Evolutionary conservation across 2,113 vertebrate species (phyloP).

Genomic region (Corythornis cristatus): DNA sequence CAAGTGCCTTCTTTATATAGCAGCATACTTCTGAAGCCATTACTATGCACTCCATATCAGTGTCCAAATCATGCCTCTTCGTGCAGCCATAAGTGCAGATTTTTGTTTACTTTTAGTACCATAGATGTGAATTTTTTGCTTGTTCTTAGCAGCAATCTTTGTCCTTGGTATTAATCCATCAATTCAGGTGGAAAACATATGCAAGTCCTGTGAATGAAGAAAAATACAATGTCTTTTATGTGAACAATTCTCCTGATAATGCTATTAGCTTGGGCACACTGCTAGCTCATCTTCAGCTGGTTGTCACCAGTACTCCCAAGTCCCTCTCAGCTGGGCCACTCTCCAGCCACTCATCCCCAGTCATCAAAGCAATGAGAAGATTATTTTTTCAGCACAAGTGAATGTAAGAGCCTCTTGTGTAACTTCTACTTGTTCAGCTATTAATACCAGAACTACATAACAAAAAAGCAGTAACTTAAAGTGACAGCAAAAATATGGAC

Average conservation of each 20-base stretch:
- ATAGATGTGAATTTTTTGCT: neutral
- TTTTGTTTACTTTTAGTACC: neutral
- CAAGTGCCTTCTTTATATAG: neutral
- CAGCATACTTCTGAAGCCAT: neutral
- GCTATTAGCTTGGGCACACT: neutral
- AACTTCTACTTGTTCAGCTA: neutral
- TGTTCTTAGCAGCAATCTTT: neutral
- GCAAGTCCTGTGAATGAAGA: neutral
- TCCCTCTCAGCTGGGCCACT: no score
- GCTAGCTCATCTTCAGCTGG: no score
- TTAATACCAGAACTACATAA: neutral
- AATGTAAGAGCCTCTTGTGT: neutral
- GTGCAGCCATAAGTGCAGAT: neutral
- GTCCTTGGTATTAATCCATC: neutral
- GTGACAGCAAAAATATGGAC: neutral
- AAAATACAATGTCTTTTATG: neutral
- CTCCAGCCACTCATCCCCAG: no score
- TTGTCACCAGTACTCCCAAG: no score
- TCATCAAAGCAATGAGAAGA: neutral
- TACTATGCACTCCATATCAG: neutral
- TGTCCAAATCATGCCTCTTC: neutral
- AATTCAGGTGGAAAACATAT: neutral
- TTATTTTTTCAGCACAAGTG: neutral
- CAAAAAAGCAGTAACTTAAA: neutral
- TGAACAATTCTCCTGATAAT: neutral